A percentile compares a stretch with the other conserved stretches of the same genome.
These are phyloP conservation scores for Pimpla rufipes DNA, from an alignment of 2,888 invertebrate genomes.

Conservation along the genomic window DNA sequence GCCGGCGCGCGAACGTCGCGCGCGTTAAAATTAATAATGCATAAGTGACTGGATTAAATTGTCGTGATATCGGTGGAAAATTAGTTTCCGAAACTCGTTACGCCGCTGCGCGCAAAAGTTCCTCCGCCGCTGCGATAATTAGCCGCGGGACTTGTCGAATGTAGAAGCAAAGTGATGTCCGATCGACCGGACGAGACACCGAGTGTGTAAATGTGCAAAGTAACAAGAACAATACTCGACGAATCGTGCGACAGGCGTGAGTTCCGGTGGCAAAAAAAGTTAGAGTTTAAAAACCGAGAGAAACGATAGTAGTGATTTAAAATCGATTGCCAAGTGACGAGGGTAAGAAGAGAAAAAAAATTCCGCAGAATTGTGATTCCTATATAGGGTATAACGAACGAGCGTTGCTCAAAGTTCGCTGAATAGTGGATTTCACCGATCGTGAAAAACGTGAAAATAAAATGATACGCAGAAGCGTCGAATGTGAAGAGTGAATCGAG, in stretches of 20 bases:
- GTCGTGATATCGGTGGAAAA: conserved; percentile 29
- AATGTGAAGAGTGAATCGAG: conserved; percentile 35
- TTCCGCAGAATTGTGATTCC: conserved; percentile 58
- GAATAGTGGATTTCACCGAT: conserved; percentile 19
- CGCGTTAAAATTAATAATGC: conserved; percentile 35
- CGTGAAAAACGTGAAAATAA: conserved; percentile 8
- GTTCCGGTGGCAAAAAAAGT: conserved; percentile 38
- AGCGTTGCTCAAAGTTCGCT: neutral
- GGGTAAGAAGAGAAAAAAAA: conserved; percentile 33
- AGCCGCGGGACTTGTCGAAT: conserved; percentile 21
- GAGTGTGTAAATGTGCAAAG: conserved; percentile 11
- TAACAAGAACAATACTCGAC: conserved; percentile 15
- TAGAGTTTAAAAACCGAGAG: conserved; percentile 32
- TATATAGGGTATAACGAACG: conserved; percentile 52
- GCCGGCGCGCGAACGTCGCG: neutral
- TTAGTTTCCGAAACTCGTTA: conserved; percentile 37
- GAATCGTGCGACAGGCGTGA: conserved; percentile 24
- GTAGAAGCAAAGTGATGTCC: conserved; percentile 7
- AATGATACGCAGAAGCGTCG: conserved; percentile 10
- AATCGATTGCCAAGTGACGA: conserved; percentile 47
- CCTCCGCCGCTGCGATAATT: conserved; percentile 26
- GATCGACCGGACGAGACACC: neutral
- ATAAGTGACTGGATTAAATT: conserved; percentile 38
- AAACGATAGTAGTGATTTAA: conserved; percentile 4
- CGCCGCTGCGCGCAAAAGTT: conserved; percentile 57